Base-by-base conservation (phyloP, 2,113 vertebrate species). In the Thunnus maccoyii region DNA sequence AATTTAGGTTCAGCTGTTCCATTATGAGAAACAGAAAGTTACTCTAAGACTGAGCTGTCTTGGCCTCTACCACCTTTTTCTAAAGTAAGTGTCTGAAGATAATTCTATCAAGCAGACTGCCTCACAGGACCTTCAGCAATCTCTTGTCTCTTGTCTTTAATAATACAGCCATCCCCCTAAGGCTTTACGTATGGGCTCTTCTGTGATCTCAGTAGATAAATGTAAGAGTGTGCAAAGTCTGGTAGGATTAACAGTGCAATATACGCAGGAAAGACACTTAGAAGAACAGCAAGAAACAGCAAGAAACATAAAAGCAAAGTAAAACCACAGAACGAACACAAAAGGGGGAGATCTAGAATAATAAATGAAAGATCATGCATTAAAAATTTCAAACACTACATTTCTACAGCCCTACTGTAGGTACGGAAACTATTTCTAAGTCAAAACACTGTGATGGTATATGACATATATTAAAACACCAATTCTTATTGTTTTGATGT, bases 161-260 rank as follows among this genome's bases (percentile, higher is more conserved):
- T 86, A 83, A 85, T 71, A 86, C 65, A 82, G 68, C 72, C 50
- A 32, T 63, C n/a, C 41, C 46, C 78, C 63, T 20, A n/a, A 78
- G 84, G 77, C 61, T 25, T 60, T 30, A 52, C 12, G 18, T 47
- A 50, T 52, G 41, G 60, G 11, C 67, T 70, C 48, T 16, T 51
- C 55, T 83, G 55, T 72, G 66, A 85, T 85, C 58, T 73, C 72
- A 69, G 50, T 12, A 77, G 74, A 76, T 72, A 75, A 57, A 78
- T 65, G 17, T 56, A 69, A 77, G 54, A 68, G 44, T 15, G 13
- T 36, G 44, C 47, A 75, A 80, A 83, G 64, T 46, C 70, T 61
- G 27, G 46, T 32, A 54, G 56, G 57, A 75, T 86, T 83, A 75
- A 72, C 18, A 54, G 44, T 41, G 54, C 76, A 76, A 22, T 56